phyloP scores from a whole-genome alignment of 2,113 vertebrate genomes.

The Tringa solitaria region DNA sequence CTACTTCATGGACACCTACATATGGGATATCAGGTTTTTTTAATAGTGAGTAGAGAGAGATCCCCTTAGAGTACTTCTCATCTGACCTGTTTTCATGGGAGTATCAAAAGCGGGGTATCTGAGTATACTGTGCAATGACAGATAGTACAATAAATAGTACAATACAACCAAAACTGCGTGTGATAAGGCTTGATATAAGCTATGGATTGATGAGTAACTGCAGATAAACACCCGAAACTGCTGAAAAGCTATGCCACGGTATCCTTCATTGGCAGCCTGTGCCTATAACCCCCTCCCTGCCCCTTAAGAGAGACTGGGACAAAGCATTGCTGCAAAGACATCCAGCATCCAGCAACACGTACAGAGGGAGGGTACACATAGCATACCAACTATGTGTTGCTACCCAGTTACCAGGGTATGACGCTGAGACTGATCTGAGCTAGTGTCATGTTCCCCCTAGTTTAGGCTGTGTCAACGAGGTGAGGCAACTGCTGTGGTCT shows the following conservation, averaged over 20 bases:
- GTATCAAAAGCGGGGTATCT: neutral
- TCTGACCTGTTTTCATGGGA: neutral
- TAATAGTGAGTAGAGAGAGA: neutral
- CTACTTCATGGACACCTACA: neutral
- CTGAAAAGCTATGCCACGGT: neutral
- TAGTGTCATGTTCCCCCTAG: neutral
- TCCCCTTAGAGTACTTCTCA: neutral
- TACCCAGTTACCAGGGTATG: neutral
- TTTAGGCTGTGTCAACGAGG: neutral
- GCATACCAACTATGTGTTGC: neutral
- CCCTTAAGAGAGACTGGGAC: neutral
- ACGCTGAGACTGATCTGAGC: fast-evolving
- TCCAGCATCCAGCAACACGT: neutral
- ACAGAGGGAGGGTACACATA: neutral
- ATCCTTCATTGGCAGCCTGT: neutral
- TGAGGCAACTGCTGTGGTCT: neutral
- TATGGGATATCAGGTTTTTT: neutral
- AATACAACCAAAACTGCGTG: neutral
- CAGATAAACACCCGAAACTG: neutral
- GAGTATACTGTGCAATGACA: neutral
- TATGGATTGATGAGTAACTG: neutral
- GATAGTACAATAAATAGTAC: neutral
- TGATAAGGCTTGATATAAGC: neutral
- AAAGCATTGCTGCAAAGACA: fast-evolving
- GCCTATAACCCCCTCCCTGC: fast-evolving